Evolutionary conservation across 1,140 invertebrate genomes (phyloP).

Genomic region (Drosophila miranda): DNA sequence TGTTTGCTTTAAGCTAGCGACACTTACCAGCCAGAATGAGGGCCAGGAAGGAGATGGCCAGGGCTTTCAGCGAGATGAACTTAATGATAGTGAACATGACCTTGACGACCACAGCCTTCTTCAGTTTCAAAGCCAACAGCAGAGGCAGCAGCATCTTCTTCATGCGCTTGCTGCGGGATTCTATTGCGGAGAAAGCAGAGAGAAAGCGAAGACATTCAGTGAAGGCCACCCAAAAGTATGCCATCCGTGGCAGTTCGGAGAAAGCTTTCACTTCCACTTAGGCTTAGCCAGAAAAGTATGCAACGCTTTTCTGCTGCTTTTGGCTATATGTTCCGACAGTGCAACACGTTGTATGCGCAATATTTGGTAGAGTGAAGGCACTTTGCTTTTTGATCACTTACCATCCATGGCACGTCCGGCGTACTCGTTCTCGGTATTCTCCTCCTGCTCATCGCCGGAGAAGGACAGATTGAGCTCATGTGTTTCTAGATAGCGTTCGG

Average conservation of each 20-base stretch:
- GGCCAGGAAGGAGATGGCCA: constrained; percentile 86
- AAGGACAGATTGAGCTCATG: constrained; percentile 82
- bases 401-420: constrained; percentile 77
- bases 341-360: constrained; percentile 35
- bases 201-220: constrained; percentile 20
- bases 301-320: constrained; percentile 8
- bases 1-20: no score
- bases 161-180: constrained; percentile 85
- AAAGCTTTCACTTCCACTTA: constrained; percentile 25
- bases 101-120: constrained; percentile 86
- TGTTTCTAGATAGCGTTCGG: constrained; percentile 81
- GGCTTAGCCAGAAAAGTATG: constrained; percentile 38
- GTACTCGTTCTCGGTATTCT: constrained; percentile 71
- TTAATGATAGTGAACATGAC: constrained; percentile 85
- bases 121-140: constrained; percentile 85
- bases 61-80: constrained; percentile 86
- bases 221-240: constrained; percentile 45
- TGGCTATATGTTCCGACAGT: background rate
- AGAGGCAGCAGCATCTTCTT: constrained; percentile 86
- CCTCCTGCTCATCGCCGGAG: constrained; percentile 72
- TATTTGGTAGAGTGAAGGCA: constrained; percentile 15
- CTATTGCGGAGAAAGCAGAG: constrained; percentile 72
- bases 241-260: background rate
- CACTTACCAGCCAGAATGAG: constrained; percentile 84
- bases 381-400: constrained; percentile 43